Conservation (phyloP, 2,797 vertebrate genomes). For the Lutjanus argentimaculatus region DNA sequence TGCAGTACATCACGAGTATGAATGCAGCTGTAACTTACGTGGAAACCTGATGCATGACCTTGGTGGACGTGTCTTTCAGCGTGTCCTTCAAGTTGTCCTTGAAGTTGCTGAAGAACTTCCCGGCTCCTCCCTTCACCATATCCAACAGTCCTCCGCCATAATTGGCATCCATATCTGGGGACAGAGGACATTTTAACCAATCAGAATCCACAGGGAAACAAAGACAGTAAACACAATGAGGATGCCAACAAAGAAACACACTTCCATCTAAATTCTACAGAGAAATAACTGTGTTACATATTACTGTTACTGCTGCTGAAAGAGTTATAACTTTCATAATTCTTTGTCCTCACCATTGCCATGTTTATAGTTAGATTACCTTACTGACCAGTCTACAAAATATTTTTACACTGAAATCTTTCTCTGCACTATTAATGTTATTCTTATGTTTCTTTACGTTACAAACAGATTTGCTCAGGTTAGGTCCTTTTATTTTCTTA, state of each 20-base stretch:
- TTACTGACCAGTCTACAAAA: too few relatives aligned
- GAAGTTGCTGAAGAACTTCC: conserved; percentile 98
- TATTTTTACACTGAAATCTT: too few relatives aligned
- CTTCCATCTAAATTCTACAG: not conserved
- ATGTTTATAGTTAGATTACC: too few relatives aligned
- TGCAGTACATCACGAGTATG: not conserved
- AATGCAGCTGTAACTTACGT: conserved; percentile 85
- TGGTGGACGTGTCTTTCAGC: conserved; percentile 97
- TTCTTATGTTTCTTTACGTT: too few relatives aligned
- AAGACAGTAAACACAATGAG: not conserved
- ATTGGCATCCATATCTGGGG: conserved; percentile 94
- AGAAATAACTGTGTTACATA: not conserved
- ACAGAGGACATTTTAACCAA: conserved; percentile 80
- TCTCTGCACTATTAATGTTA: too few relatives aligned
- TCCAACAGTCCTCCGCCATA: conserved; percentile 96
- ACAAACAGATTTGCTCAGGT: too few relatives aligned
- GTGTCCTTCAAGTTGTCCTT: conserved; percentile 99
- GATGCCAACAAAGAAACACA: not conserved
- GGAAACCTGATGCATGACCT: conserved; percentile 98
- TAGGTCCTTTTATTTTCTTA: too few relatives aligned
- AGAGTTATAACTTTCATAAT: too few relatives aligned
- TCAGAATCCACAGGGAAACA: conserved; percentile 44
- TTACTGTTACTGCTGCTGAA: too few relatives aligned
- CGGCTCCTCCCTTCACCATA: conserved; percentile 98
- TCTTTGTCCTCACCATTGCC: too few relatives aligned